Base-by-base conservation (phyloP, 2,797 vertebrate genomes). In the Ciconia nigra region DNA sequence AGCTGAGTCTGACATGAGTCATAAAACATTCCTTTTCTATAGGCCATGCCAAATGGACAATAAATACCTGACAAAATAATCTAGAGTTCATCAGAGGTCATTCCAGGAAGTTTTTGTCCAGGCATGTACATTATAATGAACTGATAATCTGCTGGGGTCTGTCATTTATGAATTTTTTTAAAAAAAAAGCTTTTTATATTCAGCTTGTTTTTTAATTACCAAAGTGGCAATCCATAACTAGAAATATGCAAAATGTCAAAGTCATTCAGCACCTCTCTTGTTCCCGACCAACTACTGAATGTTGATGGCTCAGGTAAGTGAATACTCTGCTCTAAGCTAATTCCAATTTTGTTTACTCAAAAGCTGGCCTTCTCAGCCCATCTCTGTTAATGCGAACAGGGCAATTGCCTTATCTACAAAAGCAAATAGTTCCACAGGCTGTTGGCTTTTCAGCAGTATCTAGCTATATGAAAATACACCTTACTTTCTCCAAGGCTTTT, bases 1-100 rank as follows among this genome's bases (percentile, higher is more conserved):
- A 73, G 65, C 39, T 73, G 37, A 84, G 71, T 57, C 35, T 54
- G 79, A 85, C n/a, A 19, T 5, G 25, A 69, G 29, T 6, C 22
- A 46, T 59, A 15, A 86, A 92, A n/a, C 41, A 65, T 86, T 71
- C 44, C 33, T 79, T 25, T 87, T 78, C 57, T 59, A 10, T 1
- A 39, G 42, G 28, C 65, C 39, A 31, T 69, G 37, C 44, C 79
- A 87, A 90, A 83, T 65, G 86, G 63, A 66, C 93, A 94, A 91
- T 85, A 96, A 93, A 93, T 96, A 87, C 92, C 90, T 94, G 90
- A 89, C 55, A 95, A 51, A 93, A 59, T 67, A 73, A 95, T 83
- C 78, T 92, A 35, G 37, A 83, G 86, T 77, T 96, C 91, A 93
- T 89, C 90, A 87, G 4, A 59, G 69, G 57, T 83, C 89, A 65